Percentiles rank a stretch among this genome's conserved stretches.
phyloP scores from a whole-genome alignment of 2,113 vertebrate species.

The Labrus mixtus region DNA sequence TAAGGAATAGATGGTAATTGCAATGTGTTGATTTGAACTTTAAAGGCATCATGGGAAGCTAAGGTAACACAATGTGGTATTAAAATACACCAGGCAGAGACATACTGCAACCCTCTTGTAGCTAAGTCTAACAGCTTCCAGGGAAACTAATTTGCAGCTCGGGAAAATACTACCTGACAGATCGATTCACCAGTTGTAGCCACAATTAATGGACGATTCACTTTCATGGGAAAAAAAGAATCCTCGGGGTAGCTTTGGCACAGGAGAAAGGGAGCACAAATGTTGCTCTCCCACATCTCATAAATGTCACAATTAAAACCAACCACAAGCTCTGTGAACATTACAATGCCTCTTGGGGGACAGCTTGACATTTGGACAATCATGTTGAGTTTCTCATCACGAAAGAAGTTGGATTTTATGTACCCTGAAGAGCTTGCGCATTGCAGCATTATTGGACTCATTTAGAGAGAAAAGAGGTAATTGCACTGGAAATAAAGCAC shows the following conservation, averaged over 20 bases:
- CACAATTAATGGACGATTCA: conserved; percentile 74
- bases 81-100: conserved; percentile 51
- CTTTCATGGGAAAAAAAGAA: conserved; percentile 54
- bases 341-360: conserved; percentile 72
- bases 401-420: conserved; percentile 60
- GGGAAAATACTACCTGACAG: conserved; percentile 77
- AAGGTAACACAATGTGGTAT: conserved; percentile 60
- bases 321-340: conserved; percentile 69
- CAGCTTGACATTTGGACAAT: conserved; percentile 80
- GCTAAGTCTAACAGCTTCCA: conserved; percentile 60
- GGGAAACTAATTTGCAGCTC: conserved; percentile 78
- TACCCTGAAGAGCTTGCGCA: conserved; percentile 62
- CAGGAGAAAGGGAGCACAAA: conserved; percentile 50
- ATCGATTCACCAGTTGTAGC: conserved; percentile 75
- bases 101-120: conserved; percentile 42
- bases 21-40: conserved; percentile 77
- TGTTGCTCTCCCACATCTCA: conserved; percentile 71
- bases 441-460: conserved; percentile 66
- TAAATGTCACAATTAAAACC: conserved; percentile 82
- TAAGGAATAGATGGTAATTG: conserved; percentile 74
- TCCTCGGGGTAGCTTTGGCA: conserved; percentile 49
- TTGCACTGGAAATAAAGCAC: conserved; percentile 59
- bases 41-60: conserved; percentile 65
- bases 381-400: conserved; percentile 69
- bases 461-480: conserved; percentile 59